Percentiles rank a stretch among this genome's conserved stretches.
phyloP scores from a whole-genome alignment of 1,140 invertebrate genomes.

The Musca vetustissima region DNA sequence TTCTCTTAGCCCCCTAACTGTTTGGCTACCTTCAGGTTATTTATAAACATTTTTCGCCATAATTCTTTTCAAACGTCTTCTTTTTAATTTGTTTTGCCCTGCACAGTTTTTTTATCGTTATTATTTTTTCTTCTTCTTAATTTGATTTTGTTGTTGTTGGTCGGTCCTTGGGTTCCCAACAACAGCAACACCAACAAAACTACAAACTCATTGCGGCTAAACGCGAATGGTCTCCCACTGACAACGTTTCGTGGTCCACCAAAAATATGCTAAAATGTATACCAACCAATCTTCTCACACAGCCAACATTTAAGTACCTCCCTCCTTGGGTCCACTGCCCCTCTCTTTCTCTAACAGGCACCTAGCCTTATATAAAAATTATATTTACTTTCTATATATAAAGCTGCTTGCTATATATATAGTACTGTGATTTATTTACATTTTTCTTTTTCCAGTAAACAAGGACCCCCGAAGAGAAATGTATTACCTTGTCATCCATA shows the following conservation, averaged over 20 bases:
- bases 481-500: not conserved
- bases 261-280: slow-evolving; percentile 30
- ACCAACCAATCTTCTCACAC: not conserved
- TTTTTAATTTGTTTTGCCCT: no score
- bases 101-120: not conserved
- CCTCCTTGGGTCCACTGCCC: no score
- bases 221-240: slow-evolving; percentile 34
- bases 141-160: slow-evolving; percentile 7
- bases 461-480: not conserved
- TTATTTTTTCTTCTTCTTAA: no score
- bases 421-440: not conserved
- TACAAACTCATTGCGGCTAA: slow-evolving; percentile 32
- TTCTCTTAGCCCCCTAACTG: no score
- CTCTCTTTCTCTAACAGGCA: no score
- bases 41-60: no score
- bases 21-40: no score
- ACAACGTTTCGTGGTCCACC: slow-evolving; percentile 34
- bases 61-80: no score
- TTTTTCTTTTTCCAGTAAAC: slow-evolving; percentile 9
- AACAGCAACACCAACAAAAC: not conserved
- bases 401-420: not conserved
- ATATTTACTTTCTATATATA: not conserved
- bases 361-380: not conserved
- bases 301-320: not conserved
- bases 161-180: no score